Conservation (phyloP, 2,888 invertebrate species). For the Pyrrhia umbra region DNA sequence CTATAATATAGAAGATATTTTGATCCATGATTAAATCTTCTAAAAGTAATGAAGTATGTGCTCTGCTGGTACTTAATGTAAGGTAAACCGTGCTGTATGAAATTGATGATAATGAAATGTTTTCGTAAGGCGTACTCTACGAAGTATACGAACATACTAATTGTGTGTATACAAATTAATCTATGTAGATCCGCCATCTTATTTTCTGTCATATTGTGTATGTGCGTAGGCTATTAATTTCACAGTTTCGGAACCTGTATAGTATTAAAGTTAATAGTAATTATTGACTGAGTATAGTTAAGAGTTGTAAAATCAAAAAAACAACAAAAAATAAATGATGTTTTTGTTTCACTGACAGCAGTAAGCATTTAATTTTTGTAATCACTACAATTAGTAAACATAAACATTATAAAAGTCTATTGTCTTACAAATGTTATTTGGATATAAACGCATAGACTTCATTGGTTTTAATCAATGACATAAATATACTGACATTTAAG, state of each 20-base stretch:
- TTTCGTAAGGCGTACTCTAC: conserved; percentile 51
- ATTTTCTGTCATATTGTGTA: conserved; percentile 59
- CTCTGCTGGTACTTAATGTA: conserved; percentile 11
- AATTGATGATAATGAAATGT: conserved; percentile 37
- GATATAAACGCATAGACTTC: conserved; percentile 45
- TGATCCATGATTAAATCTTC: conserved; percentile 40
- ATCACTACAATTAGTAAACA: conserved; percentile 58
- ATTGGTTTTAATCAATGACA: conserved; percentile 50
- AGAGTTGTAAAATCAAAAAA: conserved; percentile 73
- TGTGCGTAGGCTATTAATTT: conserved; percentile 58
- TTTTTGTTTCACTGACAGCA: conserved; percentile 74
- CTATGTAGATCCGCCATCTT: conserved; percentile 47
- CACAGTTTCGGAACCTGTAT: conserved; percentile 71
- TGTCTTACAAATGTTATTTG: conserved; percentile 53
- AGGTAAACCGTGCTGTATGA: conserved; percentile 18
- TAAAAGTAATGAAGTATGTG: conserved; percentile 32
- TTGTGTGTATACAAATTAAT: conserved; percentile 52
- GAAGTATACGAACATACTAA: conserved; percentile 59
- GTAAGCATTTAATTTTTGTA: conserved; percentile 86
- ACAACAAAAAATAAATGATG: conserved; percentile 71
- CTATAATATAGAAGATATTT: conserved; percentile 49
- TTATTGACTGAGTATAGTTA: conserved; percentile 88
- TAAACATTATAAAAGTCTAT: conserved; percentile 49
- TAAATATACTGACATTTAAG: conserved; percentile 54
- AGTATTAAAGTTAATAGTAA: conserved; percentile 80